A percentile compares a stretch with the other conserved stretches of the same genome.
Conservation (phyloP, 2,888 invertebrate genomes). For the Lacanobia wlatinum region DNA sequence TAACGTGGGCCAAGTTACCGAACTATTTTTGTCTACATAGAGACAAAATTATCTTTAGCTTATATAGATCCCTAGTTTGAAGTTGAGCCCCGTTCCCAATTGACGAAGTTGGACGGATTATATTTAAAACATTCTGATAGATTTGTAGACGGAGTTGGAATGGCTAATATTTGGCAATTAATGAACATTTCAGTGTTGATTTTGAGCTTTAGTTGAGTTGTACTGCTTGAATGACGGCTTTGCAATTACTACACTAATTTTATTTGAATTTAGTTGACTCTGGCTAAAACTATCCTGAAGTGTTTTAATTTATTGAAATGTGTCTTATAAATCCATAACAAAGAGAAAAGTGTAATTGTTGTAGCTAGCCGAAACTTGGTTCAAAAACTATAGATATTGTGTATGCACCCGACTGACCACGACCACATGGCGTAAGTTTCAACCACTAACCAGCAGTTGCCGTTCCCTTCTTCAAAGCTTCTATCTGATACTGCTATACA, state of each 20-base stretch:
- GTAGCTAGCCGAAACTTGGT: background rate
- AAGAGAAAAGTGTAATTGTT: background rate
- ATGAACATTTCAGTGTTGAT: conserved; percentile 31
- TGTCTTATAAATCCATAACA: background rate
- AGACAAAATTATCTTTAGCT: conserved; percentile 57
- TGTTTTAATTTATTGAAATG: background rate
- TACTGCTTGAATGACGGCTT: conserved; percentile 23
- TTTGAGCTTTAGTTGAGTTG: conserved; percentile 29
- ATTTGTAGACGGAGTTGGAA: conserved; percentile 48
- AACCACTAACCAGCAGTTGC: too few relatives aligned
- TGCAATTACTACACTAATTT: conserved; percentile 7
- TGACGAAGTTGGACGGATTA: conserved; percentile 50
- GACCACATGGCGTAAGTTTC: background rate
- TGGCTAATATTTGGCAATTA: conserved; percentile 60
- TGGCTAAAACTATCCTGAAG: background rate
- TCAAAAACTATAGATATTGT: background rate
- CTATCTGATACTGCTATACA: background rate
- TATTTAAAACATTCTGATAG: conserved; percentile 61
- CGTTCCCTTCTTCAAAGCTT: background rate
- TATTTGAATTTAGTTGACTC: background rate
- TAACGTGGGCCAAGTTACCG: conserved; percentile 38
- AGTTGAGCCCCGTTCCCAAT: conserved; percentile 40
- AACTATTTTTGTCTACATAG: conserved; percentile 58
- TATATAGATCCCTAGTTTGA: conserved; percentile 49
- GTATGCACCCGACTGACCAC: too few relatives aligned